Evolutionary conservation across 2,888 invertebrate genomes (phyloP).

Genomic region (Mimas tiliae): DNA sequence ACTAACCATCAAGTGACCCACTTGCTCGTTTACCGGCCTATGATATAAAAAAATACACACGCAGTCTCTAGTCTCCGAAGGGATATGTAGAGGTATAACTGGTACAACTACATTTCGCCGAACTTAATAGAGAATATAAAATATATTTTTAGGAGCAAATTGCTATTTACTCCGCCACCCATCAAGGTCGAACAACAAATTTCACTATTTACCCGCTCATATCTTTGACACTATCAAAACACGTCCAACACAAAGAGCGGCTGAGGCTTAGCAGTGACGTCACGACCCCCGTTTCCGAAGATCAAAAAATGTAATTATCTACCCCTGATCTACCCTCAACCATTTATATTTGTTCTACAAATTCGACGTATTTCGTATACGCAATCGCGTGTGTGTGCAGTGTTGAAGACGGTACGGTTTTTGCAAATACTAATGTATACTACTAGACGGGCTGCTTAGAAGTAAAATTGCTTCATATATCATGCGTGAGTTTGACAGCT

Average conservation of each 20-base stretch:
- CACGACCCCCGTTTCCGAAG: slow-evolving; percentile 75
- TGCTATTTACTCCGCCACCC: not conserved
- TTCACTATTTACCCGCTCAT: slow-evolving; percentile 54
- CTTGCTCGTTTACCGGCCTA: too few relatives aligned
- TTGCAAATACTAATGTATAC: too few relatives aligned
- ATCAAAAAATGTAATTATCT: slow-evolving; percentile 85
- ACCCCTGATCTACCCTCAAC: slow-evolving; percentile 83
- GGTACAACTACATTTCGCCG: too few relatives aligned
- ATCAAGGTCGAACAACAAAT: slow-evolving; percentile 22
- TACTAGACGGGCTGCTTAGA: too few relatives aligned
- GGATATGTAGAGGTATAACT: too few relatives aligned
- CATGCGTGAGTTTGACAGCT: too few relatives aligned
- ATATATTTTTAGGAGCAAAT: not conserved
- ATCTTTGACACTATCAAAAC: slow-evolving; percentile 79
- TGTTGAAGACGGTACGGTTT: slow-evolving; percentile 33
- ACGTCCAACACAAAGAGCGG: slow-evolving; percentile 59
- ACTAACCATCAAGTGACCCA: too few relatives aligned
- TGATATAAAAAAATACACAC: too few relatives aligned
- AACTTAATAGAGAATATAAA: not conserved
- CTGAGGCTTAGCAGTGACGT: slow-evolving; percentile 54
- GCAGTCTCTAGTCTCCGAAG: too few relatives aligned
- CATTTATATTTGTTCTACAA: slow-evolving; percentile 85
- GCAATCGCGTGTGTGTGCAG: slow-evolving; percentile 66
- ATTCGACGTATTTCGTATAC: slow-evolving; percentile 79
- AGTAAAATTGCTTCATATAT: too few relatives aligned